These are phyloP conservation scores for Chrysomela aeneicollis DNA, from an alignment of 2,888 invertebrate genomes.

Conservation along the genomic window DNA sequence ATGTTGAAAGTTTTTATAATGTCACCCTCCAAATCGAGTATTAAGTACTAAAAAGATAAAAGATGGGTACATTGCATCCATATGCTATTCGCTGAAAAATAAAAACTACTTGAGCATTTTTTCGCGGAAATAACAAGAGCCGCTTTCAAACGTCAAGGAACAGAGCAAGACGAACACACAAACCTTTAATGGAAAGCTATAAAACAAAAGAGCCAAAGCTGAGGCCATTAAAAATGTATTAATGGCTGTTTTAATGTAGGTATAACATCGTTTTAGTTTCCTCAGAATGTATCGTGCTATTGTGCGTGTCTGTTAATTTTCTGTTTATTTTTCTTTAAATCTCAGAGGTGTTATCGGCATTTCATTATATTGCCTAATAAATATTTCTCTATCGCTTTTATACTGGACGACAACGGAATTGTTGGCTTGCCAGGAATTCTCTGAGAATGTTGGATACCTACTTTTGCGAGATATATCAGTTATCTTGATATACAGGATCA, in stretches of 20 bases:
- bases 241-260: conserved; percentile 3
- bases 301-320: background rate
- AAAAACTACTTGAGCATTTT: background rate
- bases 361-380: background rate
- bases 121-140: background rate
- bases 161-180: conserved; percentile 1
- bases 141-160: background rate
- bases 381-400: no score
- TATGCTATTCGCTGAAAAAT: no score
- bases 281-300: background rate
- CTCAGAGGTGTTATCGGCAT: background rate
- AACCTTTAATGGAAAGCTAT: conserved; percentile 2
- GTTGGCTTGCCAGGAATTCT: no score
- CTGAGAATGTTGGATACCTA: no score
- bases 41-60: no score
- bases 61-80: no score
- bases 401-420: no score
- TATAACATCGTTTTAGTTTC: background rate
- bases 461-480: no score
- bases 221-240: conserved; percentile 2
- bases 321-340: background rate
- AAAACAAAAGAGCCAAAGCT: conserved; percentile 5
- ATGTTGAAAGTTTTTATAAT: no score
- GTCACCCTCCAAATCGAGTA: no score
- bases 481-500: no score